A percentile compares a stretch with the other conserved stretches of the same genome.
These are phyloP conservation scores for Gobio occitaniae DNA, from an alignment of 2,797 vertebrate species.

Conservation along the genomic window DNA sequence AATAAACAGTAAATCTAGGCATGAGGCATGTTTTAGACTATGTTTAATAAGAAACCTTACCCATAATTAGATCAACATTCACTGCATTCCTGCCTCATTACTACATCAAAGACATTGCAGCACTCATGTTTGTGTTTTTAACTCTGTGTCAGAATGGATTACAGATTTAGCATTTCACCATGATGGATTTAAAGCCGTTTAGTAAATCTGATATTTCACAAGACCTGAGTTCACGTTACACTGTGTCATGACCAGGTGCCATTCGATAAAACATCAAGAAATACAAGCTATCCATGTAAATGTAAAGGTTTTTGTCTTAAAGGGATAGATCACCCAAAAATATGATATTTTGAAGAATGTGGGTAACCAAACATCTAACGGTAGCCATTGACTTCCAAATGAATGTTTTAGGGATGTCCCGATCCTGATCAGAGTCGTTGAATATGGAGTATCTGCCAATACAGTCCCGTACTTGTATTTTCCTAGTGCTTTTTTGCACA, in stretches of 20 bases:
- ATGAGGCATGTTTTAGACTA: conserved; percentile 1
- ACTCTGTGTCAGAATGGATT: conserved; percentile 46
- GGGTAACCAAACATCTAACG: neutral
- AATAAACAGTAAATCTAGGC: conserved; percentile 28
- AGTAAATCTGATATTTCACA: conserved; percentile 13
- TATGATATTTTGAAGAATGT: neutral
- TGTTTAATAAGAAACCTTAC: conserved; percentile 42
- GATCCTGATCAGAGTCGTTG: no score
- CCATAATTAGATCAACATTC: conserved; percentile 60
- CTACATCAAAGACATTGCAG: conserved; percentile 32
- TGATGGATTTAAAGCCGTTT: conserved; percentile 26
- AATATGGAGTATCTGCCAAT: neutral
- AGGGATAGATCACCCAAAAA: neutral
- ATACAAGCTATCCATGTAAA: neutral
- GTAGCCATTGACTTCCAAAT: neutral
- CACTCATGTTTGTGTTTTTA: conserved; percentile 43
- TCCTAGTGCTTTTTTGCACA: no score
- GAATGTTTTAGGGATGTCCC: neutral
- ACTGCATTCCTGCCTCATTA: conserved; percentile 53
- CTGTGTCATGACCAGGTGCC: neutral
- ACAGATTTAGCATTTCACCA: conserved; percentile 37
- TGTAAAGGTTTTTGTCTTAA: neutral
- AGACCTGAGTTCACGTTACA: neutral
- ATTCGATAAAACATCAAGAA: neutral
- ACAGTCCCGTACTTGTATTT: neutral